phyloP scores from a whole-genome alignment of 2,888 invertebrate species.

The Physocephala rufipes region DNA sequence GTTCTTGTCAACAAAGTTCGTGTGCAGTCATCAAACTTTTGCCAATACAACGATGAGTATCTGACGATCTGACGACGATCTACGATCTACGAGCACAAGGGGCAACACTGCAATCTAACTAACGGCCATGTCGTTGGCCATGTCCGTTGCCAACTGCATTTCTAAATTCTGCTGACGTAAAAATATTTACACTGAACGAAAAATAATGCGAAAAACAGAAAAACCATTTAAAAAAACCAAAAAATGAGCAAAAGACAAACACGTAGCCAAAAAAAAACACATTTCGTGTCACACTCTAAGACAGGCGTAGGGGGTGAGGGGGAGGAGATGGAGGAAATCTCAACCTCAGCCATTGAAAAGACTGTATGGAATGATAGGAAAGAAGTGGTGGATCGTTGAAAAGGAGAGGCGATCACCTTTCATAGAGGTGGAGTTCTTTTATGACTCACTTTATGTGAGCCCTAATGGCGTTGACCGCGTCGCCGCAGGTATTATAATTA shows the following conservation, averaged over 20 bases:
- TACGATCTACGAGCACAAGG: background rate
- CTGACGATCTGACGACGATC: background rate
- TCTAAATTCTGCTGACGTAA: too few relatives aligned
- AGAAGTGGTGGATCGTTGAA: background rate
- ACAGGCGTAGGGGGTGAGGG: background rate
- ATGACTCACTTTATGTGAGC: slow-evolving; percentile 33
- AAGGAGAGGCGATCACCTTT: background rate
- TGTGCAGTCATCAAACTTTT: slow-evolving; percentile 29
- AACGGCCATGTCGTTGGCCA: too few relatives aligned
- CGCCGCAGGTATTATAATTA: slow-evolving; percentile 22
- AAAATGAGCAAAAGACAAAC: background rate
- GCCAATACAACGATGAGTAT: background rate
- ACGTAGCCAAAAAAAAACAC: background rate
- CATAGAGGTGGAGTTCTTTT: slow-evolving; percentile 17
- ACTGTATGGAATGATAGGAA: background rate
- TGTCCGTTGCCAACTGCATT: too few relatives aligned
- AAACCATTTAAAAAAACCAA: too few relatives aligned
- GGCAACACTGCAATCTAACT: background rate
- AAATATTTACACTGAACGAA: too few relatives aligned
- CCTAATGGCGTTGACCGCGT: slow-evolving; percentile 2
- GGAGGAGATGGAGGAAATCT: background rate
- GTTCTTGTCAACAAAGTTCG: slow-evolving; percentile 29
- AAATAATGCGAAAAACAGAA: too few relatives aligned
- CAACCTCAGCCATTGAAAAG: background rate
- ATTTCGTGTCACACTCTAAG: too few relatives aligned